These are phyloP conservation scores for Caenorhabditis wallacei DNA, from an alignment of 2,888 invertebrate species.

Conservation along the genomic window DNA sequence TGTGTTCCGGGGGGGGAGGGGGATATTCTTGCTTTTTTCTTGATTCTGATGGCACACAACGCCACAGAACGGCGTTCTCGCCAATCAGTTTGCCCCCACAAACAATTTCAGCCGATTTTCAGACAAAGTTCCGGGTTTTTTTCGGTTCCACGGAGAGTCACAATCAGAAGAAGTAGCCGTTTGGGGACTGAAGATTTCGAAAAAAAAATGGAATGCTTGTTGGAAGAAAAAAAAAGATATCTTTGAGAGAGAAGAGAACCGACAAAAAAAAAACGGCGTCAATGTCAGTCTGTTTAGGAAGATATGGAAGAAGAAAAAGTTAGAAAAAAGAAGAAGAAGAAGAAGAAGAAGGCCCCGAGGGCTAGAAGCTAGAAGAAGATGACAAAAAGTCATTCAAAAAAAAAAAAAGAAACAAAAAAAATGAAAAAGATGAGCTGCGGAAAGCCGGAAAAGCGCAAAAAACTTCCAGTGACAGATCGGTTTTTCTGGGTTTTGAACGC, in stretches of 20 bases:
- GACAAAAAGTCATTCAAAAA: not conserved
- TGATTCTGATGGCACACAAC: not conserved
- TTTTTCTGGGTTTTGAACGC: constrained; percentile 8
- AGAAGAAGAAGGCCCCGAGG: constrained; percentile 24
- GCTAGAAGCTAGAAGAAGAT: constrained; percentile 2
- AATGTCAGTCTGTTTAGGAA: constrained; percentile 24
- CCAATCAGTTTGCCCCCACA: constrained; percentile 9
- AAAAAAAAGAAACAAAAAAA: constrained; percentile 12
- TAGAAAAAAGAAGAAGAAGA: not conserved
- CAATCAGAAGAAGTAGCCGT: constrained; percentile 10
- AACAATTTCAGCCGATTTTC: constrained; percentile 31
- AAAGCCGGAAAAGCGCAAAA: constrained; percentile 13
- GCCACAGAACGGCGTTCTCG: not conserved
- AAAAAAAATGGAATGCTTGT: constrained; percentile 13
- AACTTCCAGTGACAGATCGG: constrained; percentile 33
- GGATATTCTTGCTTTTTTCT: not conserved
- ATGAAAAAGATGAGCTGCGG: constrained; percentile 10
- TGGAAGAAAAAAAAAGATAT: constrained; percentile 27
- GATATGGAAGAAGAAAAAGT: constrained; percentile 1
- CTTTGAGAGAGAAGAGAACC: not conserved
- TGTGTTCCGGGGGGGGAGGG: constrained; percentile 6
- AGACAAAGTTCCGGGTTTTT: constrained; percentile 6
- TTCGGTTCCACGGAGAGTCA: not conserved
- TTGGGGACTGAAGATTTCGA: constrained; percentile 22
- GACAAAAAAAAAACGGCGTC: constrained; percentile 7